phyloP scores from a whole-genome alignment of 2,888 invertebrate genomes.

The Nymphalis c-album region DNA sequence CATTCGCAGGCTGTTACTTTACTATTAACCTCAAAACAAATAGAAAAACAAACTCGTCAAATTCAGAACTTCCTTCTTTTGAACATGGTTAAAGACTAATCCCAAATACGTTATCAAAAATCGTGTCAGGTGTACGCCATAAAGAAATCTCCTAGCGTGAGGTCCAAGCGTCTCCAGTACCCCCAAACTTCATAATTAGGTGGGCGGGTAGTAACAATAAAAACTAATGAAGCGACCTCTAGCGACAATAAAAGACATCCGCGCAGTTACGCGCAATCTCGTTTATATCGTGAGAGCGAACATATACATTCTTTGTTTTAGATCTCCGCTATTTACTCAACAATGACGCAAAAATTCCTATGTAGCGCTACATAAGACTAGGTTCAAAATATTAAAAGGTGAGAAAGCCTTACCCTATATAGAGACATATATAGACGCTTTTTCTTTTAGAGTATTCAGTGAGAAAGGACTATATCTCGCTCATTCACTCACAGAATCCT shows the following conservation, averaged over 20 bases:
- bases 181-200: constrained; percentile 57
- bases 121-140: constrained; percentile 29
- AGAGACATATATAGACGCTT: too few relatives aligned
- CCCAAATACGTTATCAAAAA: constrained; percentile 7
- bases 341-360: too few relatives aligned
- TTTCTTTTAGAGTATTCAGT: too few relatives aligned
- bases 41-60: too few relatives aligned
- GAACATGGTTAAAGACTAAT: neutral
- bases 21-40: too few relatives aligned
- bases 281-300: constrained; percentile 29
- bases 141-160: constrained; percentile 21
- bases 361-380: too few relatives aligned
- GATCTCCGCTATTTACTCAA: neutral
- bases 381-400: too few relatives aligned
- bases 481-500: too few relatives aligned
- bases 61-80: too few relatives aligned
- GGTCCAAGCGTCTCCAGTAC: constrained; percentile 22
- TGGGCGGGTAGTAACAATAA: constrained; percentile 55
- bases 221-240: constrained; percentile 63
- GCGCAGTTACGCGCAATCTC: constrained; percentile 54
- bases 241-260: constrained; percentile 56
- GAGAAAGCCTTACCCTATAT: too few relatives aligned
- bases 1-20: too few relatives aligned
- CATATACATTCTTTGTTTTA: constrained; percentile 10
- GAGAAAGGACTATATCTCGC: too few relatives aligned